Evolutionary conservation across 2,797 vertebrate genomes (phyloP).

Genomic region (Pteronotus mesoamericanus): DNA sequence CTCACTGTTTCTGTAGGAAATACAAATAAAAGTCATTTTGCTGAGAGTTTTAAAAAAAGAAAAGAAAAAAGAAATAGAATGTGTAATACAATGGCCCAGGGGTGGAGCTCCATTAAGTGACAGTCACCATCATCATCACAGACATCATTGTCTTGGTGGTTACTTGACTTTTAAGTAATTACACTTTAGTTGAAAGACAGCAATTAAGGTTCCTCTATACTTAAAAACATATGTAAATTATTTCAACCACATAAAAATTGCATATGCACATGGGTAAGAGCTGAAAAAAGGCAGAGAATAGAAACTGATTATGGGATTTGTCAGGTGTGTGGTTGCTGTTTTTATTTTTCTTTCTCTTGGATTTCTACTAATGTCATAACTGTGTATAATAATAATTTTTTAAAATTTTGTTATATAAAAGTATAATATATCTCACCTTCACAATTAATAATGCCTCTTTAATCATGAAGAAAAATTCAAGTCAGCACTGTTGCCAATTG

Average conservation of each 20-base stretch:
- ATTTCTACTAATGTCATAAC: not conserved
- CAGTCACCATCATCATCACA: not conserved
- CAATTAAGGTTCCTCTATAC: not conserved
- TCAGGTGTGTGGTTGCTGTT: not conserved
- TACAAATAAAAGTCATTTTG: too few relatives aligned
- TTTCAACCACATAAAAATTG: not conserved
- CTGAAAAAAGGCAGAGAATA: not conserved
- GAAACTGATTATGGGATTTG: not conserved
- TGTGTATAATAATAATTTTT: not conserved
- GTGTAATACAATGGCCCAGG: not conserved
- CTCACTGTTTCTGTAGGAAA: too few relatives aligned
- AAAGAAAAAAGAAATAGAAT: not conserved
- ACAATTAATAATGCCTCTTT: not conserved
- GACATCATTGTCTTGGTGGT: not conserved
- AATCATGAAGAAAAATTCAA: not conserved
- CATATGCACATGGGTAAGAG: not conserved
- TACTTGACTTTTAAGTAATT: constrained; percentile 63
- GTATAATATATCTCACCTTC: not conserved
- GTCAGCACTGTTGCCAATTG: not conserved
- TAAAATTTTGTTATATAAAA: not conserved
- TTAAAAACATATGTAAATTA: not conserved
- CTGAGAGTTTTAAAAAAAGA: too few relatives aligned
- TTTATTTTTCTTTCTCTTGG: not conserved
- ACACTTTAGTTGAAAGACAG: constrained; percentile 37
- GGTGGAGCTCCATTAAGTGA: not conserved